phyloP scores from a whole-genome alignment of 2,113 vertebrate species.

The Donacobius atricapilla region DNA sequence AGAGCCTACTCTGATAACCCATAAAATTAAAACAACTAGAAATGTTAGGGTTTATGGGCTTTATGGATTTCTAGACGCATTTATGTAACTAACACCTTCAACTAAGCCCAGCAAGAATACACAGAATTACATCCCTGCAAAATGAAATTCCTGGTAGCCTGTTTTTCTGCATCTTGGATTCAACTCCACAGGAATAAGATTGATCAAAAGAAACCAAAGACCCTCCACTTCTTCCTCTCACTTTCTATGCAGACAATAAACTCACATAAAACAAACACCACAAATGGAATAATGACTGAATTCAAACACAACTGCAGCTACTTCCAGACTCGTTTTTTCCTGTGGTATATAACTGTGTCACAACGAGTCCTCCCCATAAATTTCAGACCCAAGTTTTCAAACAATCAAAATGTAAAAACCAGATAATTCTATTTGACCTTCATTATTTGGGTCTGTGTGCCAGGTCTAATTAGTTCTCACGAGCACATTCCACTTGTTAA shows the following conservation, averaged over 20 bases:
- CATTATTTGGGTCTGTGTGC: conserved; percentile 45
- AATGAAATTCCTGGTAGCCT: not conserved
- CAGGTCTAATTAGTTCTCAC: conserved; percentile 54
- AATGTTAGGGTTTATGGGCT: not conserved
- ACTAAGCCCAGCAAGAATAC: not conserved
- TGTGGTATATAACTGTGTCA: not conserved
- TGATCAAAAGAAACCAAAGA: not conserved
- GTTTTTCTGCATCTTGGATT: not conserved
- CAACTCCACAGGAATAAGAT: not conserved
- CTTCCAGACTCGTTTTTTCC: not conserved
- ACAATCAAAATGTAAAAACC: not conserved
- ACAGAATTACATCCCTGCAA: not conserved
- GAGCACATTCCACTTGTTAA: not conserved
- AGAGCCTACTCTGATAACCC: not conserved
- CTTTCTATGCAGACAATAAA: not conserved
- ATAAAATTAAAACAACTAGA: not conserved
- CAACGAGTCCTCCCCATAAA: not conserved
- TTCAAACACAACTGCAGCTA: not conserved
- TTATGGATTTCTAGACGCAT: not conserved
- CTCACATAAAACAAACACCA: not conserved
- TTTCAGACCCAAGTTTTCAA: not conserved
- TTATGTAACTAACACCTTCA: not conserved
- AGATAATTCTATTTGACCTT: conserved; percentile 40
- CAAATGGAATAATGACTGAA: not conserved
- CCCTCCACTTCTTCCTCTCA: not conserved